phyloP scores from a whole-genome alignment of 2,888 invertebrate genomes.

The Ornithoptera priamus region DNA sequence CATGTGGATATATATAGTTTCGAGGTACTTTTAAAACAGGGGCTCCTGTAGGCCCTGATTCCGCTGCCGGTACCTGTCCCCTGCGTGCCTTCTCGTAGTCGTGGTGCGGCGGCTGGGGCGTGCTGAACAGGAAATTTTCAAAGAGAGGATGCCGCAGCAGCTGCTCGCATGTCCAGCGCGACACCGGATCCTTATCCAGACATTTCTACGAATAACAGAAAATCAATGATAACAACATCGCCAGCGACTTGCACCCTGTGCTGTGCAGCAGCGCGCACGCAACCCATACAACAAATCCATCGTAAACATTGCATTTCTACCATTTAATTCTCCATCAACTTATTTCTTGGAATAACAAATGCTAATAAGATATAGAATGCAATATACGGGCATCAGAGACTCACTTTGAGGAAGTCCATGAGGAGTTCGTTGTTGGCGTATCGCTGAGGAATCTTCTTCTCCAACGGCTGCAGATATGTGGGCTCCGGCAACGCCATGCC shows the following conservation, averaged over 20 bases:
- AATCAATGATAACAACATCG: not conserved
- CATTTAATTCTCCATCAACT: too few relatives aligned
- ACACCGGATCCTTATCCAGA: constrained; percentile 95
- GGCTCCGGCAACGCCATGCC: constrained; percentile 96
- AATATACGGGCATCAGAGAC: not conserved
- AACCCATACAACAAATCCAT: too few relatives aligned
- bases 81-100: constrained; percentile 74
- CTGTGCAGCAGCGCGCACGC: too few relatives aligned
- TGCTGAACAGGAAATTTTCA: constrained; percentile 90
- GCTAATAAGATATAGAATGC: too few relatives aligned
- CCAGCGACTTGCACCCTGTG: not conserved
- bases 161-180: constrained; percentile 95
- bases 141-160: constrained; percentile 95
- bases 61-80: constrained; percentile 53
- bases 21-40: too few relatives aligned
- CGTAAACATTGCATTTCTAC: too few relatives aligned
- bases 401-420: constrained; percentile 91
- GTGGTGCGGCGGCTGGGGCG: constrained; percentile 85
- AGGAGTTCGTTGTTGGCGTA: constrained; percentile 83
- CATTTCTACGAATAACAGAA: constrained; percentile 84
- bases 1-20: too few relatives aligned
- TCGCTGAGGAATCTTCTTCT: constrained; percentile 90
- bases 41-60: not conserved
- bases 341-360: too few relatives aligned
- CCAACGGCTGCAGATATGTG: constrained; percentile 90